Base-by-base conservation (phyloP, 1,140 invertebrate genomes). In the Asbolus verrucosus region DNA sequence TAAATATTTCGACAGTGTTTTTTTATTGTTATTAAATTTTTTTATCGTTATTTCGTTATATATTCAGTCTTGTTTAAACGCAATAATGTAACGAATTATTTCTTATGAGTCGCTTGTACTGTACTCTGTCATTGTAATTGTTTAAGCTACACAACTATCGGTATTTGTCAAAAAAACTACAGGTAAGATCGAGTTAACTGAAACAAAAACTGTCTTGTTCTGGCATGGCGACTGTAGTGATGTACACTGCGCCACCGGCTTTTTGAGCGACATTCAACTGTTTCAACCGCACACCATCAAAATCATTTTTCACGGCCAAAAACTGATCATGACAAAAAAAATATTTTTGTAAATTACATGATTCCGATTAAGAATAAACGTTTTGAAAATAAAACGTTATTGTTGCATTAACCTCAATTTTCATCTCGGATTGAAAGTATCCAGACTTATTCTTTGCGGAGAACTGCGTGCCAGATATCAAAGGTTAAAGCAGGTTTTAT, bases 101-200 rank as follows among this genome's bases (percentile, higher is more conserved):
- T 36, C 33, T 36, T 36, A 36, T 36, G 33, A 36, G 33, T 13
- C 43, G 0, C 15, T 19, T 46, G 16, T 18, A 62, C 36, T 61
- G 60, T 62, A 62, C 19, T 27, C 60, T 41, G 36, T 62, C 60
- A 62, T 41, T 62, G 60, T 62, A 62, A 62, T 62, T 62, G 60
- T 62, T 62, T 62, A 62, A 62, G 60, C 60, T 62, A 62, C 60
- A 62, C 60, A 62, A 62, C 60, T 62, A 41, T 62, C 60, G 60
- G 60, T 62, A 62, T 62, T 62, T 62, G 19, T 21, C 60, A 41
- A 62, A 62, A 59, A 62, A 62, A 62, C 60, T 62, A 62, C 60
- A 62, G 60, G 60, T 62, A 62, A 62, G 60, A 62, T 62, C 60
- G 36, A 62, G 60, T 62, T 62, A 62, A 62, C 60, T 62, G 30